phyloP scores from a whole-genome alignment of 2,797 vertebrate species.

The Phoxinus dragarum region DNA sequence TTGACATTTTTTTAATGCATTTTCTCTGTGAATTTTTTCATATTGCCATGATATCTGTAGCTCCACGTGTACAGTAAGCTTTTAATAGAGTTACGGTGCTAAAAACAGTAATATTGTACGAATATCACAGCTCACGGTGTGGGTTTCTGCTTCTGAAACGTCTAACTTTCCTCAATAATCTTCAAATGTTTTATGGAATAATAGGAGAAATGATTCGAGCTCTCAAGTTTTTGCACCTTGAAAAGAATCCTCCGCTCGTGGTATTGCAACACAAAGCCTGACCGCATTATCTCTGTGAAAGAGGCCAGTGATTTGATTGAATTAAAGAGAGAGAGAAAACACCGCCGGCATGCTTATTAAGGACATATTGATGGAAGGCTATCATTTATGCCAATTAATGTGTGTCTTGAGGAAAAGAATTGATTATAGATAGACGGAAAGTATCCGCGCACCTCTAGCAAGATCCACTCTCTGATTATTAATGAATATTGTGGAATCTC shows the following conservation, averaged over 20 bases:
- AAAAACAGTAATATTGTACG: slow-evolving; percentile 47
- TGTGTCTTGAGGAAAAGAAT: slow-evolving; percentile 86
- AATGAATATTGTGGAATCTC: slow-evolving; percentile 47
- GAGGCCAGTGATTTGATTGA: slow-evolving; percentile 92
- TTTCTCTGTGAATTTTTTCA: not conserved
- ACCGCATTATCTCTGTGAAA: slow-evolving; percentile 91
- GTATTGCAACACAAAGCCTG: slow-evolving; percentile 93
- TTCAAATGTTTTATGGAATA: slow-evolving; percentile 92
- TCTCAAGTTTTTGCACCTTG: slow-evolving; percentile 79
- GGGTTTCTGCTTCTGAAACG: slow-evolving; percentile 85
- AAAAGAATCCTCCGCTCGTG: slow-evolving; percentile 68
- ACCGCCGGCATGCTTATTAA: slow-evolving; percentile 86
- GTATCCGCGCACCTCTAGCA: slow-evolving; percentile 52
- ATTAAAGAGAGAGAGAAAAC: slow-evolving; percentile 81
- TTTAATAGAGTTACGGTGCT: not conserved
- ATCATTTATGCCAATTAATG: slow-evolving; percentile 97
- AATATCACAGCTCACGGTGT: slow-evolving; percentile 76
- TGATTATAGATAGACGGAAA: slow-evolving; percentile 88
- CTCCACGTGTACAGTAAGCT: slow-evolving; percentile 1
- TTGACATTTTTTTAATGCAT: not conserved
- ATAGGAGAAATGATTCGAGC: slow-evolving; percentile 86
- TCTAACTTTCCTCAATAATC: slow-evolving; percentile 87
- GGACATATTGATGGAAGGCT: slow-evolving; percentile 92
- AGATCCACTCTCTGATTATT: slow-evolving; percentile 71
- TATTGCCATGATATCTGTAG: slow-evolving; percentile 25